These are phyloP conservation scores for Gastrophysa polygoni DNA, from an alignment of 2,888 invertebrate species.

Conservation along the genomic window DNA sequence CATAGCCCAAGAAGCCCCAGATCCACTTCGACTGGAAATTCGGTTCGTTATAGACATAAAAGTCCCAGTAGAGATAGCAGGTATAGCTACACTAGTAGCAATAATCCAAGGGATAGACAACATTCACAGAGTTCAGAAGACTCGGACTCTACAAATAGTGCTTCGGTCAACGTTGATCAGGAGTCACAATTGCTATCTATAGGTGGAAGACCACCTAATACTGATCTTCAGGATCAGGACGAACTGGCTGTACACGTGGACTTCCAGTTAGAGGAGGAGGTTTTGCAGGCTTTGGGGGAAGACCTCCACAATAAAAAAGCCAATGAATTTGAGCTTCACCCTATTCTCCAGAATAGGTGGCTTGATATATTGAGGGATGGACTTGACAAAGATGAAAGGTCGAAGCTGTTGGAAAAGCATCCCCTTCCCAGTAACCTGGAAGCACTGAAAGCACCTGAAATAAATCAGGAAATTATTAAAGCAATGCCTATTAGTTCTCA, in stretches of 20 bases:
- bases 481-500: not conserved
- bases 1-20: too few species aligned
- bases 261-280: not conserved
- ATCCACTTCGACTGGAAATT: too few species aligned
- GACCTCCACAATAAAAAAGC: not conserved
- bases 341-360: slow-evolving; percentile 1
- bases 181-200: not conserved
- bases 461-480: slow-evolving; percentile 1
- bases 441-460: not conserved
- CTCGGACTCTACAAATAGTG: not conserved
- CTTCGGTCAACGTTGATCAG: not conserved
- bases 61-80: too few species aligned
- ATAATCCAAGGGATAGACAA: not conserved
- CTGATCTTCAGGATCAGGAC: not conserved
- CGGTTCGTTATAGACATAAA: too few species aligned
- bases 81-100: too few species aligned
- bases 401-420: not conserved
- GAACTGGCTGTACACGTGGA: not conserved
- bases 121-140: not conserved
- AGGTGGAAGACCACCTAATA: slow-evolving; percentile 5
- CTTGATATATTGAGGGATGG: not conserved
- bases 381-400: slow-evolving; percentile 1
- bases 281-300: slow-evolving; percentile 1
- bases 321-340: not conserved
- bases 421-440: not conserved